Evolutionary conservation across 2,113 vertebrate species (phyloP).

Genomic region (Eudorcas thomsonii): DNA sequence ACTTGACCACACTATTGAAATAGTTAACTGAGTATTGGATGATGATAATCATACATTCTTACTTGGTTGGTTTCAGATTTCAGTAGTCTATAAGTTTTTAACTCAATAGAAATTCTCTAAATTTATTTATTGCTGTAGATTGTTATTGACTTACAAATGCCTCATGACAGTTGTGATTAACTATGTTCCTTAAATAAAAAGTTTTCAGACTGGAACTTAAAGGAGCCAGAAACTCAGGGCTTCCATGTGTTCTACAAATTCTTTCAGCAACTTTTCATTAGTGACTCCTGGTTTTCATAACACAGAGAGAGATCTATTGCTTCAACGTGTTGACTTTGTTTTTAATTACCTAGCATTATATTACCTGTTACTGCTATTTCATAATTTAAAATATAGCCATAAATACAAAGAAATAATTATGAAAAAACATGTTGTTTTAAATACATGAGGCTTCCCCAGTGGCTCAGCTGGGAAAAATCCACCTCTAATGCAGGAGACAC

Average conservation of each 20-base stretch:
- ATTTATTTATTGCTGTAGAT: not conserved
- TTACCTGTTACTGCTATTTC: not conserved
- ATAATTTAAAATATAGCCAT: not conserved
- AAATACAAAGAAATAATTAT: not conserved
- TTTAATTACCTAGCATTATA: not conserved
- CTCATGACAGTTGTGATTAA: not conserved
- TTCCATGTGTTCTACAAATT: not conserved
- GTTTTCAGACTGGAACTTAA: not conserved
- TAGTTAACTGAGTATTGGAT: not conserved
- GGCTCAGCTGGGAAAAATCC: not conserved
- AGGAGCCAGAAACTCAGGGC: not conserved
- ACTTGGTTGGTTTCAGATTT: not conserved
- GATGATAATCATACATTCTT: not conserved
- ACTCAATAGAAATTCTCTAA: not conserved
- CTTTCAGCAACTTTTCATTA: not conserved
- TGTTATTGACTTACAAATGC: not conserved
- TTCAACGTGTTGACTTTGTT: not conserved
- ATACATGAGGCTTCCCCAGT: not conserved
- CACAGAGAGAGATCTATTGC: not conserved
- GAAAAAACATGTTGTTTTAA: not conserved
- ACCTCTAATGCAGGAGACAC: not conserved
- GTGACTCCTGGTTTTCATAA: not conserved
- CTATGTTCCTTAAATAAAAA: not conserved
- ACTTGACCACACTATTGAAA: not conserved
- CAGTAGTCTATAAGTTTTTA: not conserved